Conservation (phyloP, 2,113 vertebrate species). For the Platycercus adscitus region DNA sequence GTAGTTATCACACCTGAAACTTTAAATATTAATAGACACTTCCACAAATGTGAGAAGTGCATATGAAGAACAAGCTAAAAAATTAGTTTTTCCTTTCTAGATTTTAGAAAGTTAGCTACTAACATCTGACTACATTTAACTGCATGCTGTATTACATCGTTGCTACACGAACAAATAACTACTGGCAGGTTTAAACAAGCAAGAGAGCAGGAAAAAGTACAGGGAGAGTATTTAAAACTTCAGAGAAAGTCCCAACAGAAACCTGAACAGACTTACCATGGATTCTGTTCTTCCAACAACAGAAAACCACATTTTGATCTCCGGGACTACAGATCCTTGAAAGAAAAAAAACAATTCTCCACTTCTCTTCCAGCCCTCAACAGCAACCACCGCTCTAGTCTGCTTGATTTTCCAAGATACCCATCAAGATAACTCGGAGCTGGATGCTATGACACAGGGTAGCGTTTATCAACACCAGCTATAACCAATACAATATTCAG, state of each 20-base stretch:
- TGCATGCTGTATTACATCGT: slow-evolving; percentile 5
- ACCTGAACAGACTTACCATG: slow-evolving; percentile 78
- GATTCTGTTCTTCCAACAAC: slow-evolving; percentile 89
- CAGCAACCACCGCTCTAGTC: slow-evolving; percentile 51
- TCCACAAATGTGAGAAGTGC: neutral
- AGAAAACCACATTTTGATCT: slow-evolving; percentile 93
- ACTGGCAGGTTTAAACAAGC: slow-evolving; percentile 66
- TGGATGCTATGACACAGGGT: slow-evolving; percentile 56
- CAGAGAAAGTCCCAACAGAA: slow-evolving; percentile 41
- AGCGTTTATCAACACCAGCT: slow-evolving; percentile 64
- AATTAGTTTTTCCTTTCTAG: slow-evolving; percentile 34
- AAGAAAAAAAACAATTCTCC: slow-evolving; percentile 61
- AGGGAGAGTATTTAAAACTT: slow-evolving; percentile 41
- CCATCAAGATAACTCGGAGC: slow-evolving; percentile 42
- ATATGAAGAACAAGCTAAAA: slow-evolving; percentile 6
- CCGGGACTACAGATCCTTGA: slow-evolving; percentile 50
- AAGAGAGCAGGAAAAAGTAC: slow-evolving; percentile 6
- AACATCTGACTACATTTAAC: slow-evolving; percentile 32
- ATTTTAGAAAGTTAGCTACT: slow-evolving; percentile 17
- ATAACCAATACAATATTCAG: slow-evolving; percentile 68
- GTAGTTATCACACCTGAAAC: slow-evolving; percentile 27
- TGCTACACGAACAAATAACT: slow-evolving; percentile 31
- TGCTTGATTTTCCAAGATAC: slow-evolving; percentile 57
- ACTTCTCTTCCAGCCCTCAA: slow-evolving; percentile 48
- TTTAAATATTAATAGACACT: slow-evolving; percentile 13